Conservation (phyloP, 2,888 invertebrate species). For the Athalia circularis region DNA sequence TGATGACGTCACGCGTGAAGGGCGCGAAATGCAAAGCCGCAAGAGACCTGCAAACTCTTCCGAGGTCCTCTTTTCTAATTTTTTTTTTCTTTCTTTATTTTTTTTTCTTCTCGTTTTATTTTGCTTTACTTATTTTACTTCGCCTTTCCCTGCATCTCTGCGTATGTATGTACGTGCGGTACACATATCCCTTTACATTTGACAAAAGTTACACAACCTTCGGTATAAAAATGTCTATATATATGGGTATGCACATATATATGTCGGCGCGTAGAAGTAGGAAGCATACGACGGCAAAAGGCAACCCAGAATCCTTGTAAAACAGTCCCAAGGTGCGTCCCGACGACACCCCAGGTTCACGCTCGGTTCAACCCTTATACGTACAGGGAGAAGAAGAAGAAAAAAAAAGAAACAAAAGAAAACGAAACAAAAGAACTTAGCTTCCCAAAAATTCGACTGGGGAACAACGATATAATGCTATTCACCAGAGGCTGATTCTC, state of each 20-base stretch:
- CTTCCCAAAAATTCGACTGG: no score
- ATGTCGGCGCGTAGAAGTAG: background rate
- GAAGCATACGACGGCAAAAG: conserved; percentile 34
- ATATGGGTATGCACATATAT: no score
- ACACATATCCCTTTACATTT: no score
- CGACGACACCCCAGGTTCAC: background rate
- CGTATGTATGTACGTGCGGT: no score
- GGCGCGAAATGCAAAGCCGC: conserved; percentile 70
- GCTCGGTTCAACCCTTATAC: background rate
- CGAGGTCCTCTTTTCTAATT: no score
- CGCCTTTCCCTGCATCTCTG: background rate
- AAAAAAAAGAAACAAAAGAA: no score
- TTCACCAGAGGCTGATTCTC: no score
- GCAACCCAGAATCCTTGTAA: conserved; percentile 49
- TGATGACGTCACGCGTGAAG: conserved; percentile 73
- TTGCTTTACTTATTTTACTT: no score
- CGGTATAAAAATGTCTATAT: conserved; percentile 60
- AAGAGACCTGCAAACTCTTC: conserved; percentile 46
- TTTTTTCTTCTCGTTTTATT: background rate
- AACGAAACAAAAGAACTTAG: no score
- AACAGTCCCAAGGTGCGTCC: conserved; percentile 52
- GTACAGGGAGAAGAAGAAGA: background rate
- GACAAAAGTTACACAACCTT: conserved; percentile 7
- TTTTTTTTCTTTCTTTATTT: background rate
- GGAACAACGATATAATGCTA: no score